A percentile compares a stretch with the other conserved stretches of the same genome.
phyloP scores from a whole-genome alignment of 1,140 invertebrate species.

The Saccostrea glomerata region DNA sequence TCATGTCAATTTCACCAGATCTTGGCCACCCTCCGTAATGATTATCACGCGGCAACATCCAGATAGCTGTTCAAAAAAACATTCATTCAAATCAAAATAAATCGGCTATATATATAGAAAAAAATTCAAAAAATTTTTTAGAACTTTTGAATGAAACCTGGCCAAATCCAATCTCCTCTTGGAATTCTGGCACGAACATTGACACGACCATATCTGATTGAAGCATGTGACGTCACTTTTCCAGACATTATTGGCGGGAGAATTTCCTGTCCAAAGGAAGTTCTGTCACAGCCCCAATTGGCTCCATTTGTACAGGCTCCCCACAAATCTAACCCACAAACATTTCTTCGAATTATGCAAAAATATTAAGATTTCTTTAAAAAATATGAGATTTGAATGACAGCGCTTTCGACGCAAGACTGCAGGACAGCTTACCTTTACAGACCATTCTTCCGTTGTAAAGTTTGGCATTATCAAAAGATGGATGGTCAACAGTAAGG shows the following conservation, averaged over 20 bases:
- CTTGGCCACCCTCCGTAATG: constrained; percentile 77
- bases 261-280: constrained; percentile 11
- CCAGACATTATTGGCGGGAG: constrained; percentile 58
- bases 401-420: not conserved
- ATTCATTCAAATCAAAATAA: not conserved
- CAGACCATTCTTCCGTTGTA: constrained; percentile 45
- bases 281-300: constrained; percentile 46
- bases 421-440: constrained; percentile 2
- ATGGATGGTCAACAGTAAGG: constrained; percentile 15
- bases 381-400: too few relatives aligned
- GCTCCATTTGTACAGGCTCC: constrained; percentile 22
- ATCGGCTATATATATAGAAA: too few relatives aligned
- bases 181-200: constrained; percentile 54
- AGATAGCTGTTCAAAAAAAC: constrained; percentile 69
- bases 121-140: not conserved
- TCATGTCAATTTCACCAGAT: constrained; percentile 79
- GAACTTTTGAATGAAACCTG: constrained; percentile 79
- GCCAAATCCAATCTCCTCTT: constrained; percentile 87
- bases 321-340: constrained; percentile 3
- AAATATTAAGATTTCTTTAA: too few relatives aligned
- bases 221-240: constrained; percentile 41
- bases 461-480: constrained; percentile 28
- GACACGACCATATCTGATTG: constrained; percentile 53
- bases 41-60: constrained; percentile 74
- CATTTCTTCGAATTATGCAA: not conserved